phyloP scores from a whole-genome alignment of 1,140 invertebrate species.

The Euborellia annulipes region DNA sequence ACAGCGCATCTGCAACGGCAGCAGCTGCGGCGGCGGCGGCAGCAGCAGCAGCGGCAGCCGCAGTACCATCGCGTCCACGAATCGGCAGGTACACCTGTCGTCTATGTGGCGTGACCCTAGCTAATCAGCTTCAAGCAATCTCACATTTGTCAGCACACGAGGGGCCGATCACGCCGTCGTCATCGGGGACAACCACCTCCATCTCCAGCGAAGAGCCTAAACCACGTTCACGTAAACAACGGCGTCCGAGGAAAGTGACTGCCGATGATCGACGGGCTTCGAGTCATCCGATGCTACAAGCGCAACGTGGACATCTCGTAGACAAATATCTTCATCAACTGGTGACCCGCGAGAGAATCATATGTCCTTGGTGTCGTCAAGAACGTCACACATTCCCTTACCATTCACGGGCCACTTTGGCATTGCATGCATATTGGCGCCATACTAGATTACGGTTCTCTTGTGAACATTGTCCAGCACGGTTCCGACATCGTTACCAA shows the following conservation, averaged over 20 bases:
- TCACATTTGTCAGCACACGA: too few species aligned
- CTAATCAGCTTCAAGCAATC: too few species aligned
- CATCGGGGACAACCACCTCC: too few species aligned
- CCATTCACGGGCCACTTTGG: conserved; percentile 29
- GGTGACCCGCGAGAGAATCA: conserved; percentile 19
- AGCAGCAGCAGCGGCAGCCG: neutral
- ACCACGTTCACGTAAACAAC: too few species aligned
- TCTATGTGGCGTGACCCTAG: too few species aligned
- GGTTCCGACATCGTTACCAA: conserved; percentile 28
- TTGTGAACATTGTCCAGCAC: conserved; percentile 28
- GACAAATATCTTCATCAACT: conserved; percentile 23
- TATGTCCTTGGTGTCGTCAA: conserved; percentile 21
- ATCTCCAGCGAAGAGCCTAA: too few species aligned
- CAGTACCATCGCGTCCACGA: neutral
- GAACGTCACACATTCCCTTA: conserved; percentile 25
- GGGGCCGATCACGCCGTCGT: too few species aligned
- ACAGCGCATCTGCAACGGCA: conserved; percentile 20
- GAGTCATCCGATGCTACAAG: neutral
- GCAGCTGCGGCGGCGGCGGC: neutral
- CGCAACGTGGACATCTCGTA: conserved; percentile 8
- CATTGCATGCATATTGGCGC: conserved; percentile 30
- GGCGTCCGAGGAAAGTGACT: too few species aligned
- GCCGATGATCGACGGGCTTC: neutral
- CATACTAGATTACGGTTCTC: conserved; percentile 22
- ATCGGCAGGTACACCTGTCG: too few species aligned